Conservation (phyloP, 2,113 vertebrate species). For the Grammomys surdaster region DNA sequence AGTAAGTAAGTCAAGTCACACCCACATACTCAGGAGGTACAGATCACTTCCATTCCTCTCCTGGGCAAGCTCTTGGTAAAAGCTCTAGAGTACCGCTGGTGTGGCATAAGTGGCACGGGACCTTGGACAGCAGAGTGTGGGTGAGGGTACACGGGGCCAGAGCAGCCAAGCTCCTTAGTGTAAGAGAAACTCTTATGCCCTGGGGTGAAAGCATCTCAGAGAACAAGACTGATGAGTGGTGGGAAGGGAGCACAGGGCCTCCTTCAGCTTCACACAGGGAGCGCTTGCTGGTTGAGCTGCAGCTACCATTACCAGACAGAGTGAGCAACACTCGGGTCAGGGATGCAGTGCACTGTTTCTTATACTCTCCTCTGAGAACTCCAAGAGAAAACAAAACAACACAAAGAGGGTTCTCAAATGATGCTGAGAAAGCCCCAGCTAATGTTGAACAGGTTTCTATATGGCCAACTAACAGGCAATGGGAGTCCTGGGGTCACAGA, state of each 20-base stretch:
- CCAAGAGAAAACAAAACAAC: background rate
- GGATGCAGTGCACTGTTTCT: background rate
- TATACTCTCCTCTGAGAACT: background rate
- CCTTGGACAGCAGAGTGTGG: background rate
- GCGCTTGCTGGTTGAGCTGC: background rate
- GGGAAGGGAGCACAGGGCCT: background rate
- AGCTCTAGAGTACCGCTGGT: background rate
- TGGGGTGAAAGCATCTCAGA: background rate
- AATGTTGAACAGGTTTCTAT: background rate
- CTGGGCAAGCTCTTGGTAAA: background rate
- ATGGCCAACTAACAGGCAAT: rapidly evolving
- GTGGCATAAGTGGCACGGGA: background rate
- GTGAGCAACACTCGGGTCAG: background rate
- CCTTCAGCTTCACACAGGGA: rapidly evolving
- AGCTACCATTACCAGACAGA: background rate
- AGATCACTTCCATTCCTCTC: background rate
- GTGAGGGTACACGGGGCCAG: no score
- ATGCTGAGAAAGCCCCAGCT: background rate
- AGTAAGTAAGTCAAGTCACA: rapidly evolving
- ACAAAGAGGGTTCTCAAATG: background rate
- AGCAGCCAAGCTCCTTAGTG: background rate
- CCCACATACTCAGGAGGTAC: background rate
- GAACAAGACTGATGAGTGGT: background rate
- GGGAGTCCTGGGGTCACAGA: background rate
- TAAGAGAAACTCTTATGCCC: background rate